phyloP scores from a whole-genome alignment of 1,140 invertebrate species.

The Hormaphis cornu region DNA sequence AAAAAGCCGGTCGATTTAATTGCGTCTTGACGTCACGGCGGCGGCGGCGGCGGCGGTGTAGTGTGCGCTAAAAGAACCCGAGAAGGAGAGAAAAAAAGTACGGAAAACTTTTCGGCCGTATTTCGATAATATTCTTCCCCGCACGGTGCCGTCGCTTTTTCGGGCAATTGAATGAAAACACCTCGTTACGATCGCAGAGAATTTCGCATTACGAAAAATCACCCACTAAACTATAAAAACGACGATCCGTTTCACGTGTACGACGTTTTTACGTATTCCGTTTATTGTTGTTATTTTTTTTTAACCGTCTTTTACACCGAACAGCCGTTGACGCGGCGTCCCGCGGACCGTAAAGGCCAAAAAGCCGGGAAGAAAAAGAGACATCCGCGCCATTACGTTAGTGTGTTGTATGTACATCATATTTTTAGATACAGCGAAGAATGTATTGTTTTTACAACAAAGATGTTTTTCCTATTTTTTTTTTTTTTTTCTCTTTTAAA shows the following conservation, averaged over 20 bases:
- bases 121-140: neutral
- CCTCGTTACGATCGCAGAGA: slow-evolving; percentile 6
- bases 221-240: neutral
- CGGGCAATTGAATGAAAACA: slow-evolving; percentile 15
- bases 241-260: neutral
- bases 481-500: too few species aligned
- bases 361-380: too few species aligned
- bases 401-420: too few species aligned
- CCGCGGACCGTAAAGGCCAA: too few species aligned
- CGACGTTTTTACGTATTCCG: too few species aligned
- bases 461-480: too few species aligned
- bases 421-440: too few species aligned
- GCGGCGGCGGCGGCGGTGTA: neutral
- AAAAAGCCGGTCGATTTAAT: slow-evolving; percentile 21
- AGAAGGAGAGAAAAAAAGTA: neutral
- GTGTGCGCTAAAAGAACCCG: neutral
- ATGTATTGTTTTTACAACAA: too few species aligned
- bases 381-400: too few species aligned
- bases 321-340: too few species aligned
- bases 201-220: slow-evolving; percentile 21
- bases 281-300: too few species aligned
- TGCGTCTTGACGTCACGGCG: neutral
- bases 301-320: too few species aligned
- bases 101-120: slow-evolving; percentile 11
- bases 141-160: neutral